Base-by-base conservation (phyloP, 2,888 invertebrate species). In the Pimpla rufipes region DNA sequence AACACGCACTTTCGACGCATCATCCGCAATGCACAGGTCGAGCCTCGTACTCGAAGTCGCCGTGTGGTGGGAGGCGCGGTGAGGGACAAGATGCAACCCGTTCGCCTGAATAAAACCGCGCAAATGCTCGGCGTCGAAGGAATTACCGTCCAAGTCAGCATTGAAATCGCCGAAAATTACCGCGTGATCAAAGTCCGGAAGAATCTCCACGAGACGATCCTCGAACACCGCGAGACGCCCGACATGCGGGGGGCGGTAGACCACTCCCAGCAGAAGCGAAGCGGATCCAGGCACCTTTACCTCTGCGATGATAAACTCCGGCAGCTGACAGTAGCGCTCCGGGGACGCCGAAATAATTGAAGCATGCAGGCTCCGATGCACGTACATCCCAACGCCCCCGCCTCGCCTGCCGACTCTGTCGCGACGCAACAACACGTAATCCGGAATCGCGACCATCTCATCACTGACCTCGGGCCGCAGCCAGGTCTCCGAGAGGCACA, bases 11-110 rank as follows among this genome's bases (percentile, higher is more conserved):
- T n/a, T 37, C 6, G 13, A 0, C 13, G 7, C n/a, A 1, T 59
- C n/a, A n/a, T n/a, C 35, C 5, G n/a, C 59, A 6, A 59, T 37
- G 2, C 59, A 59, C 3, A 59, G 6, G 6, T 59, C 59, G 21
- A 52, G 52, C 7, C 52, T 16, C 37, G 59, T 59, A 7, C 59
- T 59, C n/a, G 59, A 13, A 3, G 37, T n/a, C 7, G 59, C 59
- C 0, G 59, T 59, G 16, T 59, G 59, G 7, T 59, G 59, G 2
- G 59, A 13, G 6, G 59, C 59, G 1, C n/a, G 6, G n/a, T 59
- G 59, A 1, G n/a, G 59, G 2, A 59, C n/a, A 6, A 35, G n/a
- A 8, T 59, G 16, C 7, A 59, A n/a, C 4, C 1, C n/a, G 6
- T 59, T 59, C 1, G 13, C 37, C 8, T 10, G 7, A 3, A n/a